Conservation (phyloP, 2,888 invertebrate genomes). For the Lasioglossum vierecki region DNA sequence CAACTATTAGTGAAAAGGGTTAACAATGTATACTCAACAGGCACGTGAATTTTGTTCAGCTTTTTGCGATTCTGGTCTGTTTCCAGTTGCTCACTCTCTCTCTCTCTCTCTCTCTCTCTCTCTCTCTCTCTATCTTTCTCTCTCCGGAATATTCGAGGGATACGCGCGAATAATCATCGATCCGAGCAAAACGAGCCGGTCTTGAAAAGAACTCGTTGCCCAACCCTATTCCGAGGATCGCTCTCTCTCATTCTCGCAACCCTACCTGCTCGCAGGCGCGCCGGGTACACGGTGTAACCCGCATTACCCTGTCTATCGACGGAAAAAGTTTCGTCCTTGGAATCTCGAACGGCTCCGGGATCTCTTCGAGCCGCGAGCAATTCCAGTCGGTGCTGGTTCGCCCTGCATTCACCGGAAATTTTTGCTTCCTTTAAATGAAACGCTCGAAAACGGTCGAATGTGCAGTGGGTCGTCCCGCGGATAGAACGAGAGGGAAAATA, state of each 20-base stretch:
- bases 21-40: background rate
- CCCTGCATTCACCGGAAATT: conserved; percentile 41
- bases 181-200: conserved; percentile 6
- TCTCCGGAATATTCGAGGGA: background rate
- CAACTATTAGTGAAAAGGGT: background rate
- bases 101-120: no score
- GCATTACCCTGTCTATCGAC: background rate
- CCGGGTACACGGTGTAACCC: background rate
- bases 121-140: background rate
- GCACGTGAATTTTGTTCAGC: background rate
- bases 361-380: background rate
- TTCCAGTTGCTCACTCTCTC: background rate
- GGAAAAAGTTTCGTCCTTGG: conserved; percentile 4
- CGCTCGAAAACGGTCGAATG: conserved; percentile 50
- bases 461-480: conserved; percentile 42
- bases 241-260: background rate
- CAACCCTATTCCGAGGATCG: background rate
- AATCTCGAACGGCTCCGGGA: background rate
- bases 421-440: conserved; percentile 46
- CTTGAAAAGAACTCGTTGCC: conserved; percentile 13
- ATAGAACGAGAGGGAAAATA: conserved; percentile 40
- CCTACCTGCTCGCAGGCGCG: background rate
- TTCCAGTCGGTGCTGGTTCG: conserved; percentile 11
- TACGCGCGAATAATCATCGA: conserved; percentile 18
- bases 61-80: background rate